Evolutionary conservation across 1,140 invertebrate species (phyloP), one percentile per base, ranked within the genome.

Genomic region (Drosophila lacertosa): DNA sequence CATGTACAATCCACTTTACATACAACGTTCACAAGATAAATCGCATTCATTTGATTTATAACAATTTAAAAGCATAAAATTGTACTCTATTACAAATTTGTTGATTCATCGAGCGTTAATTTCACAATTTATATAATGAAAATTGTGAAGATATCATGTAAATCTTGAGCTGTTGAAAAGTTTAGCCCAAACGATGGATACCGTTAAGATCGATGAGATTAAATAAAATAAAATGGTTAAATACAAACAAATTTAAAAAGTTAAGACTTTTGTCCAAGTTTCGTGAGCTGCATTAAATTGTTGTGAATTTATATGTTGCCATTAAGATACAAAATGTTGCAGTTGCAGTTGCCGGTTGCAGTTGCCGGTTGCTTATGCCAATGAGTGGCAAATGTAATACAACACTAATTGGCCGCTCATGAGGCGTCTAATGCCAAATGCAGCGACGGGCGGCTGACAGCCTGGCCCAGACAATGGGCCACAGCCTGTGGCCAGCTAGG

Each of bases 341-440:
- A 51, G 32, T 48, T 51, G 37, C 42, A 53, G 40, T 42, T 29
- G n/a, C 32, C 44, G 16, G 10, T 10, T 35, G 24, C 59, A 53
- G 40, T 42, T 29, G n/a, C 32, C 44, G 16, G 10, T 10, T 35
- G 24, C 59, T 69, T 63, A 62, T 69, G 50, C 48, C 59, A 65
- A 74, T 70, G 73, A 83, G 73, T 78, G 71, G 67, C 81, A 86
- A 86, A 86, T 84, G 81, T 84, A 84, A 84, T 84, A 70, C 77
- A 81, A 84, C 82, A 84, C 81, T 84, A 84, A 84, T 84, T 84
- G 81, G 81, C 74, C 84, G 82, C 81, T 84, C 81, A 86, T 84
- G 81, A 84, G 77, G 78, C 69, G 77, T 80, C 81, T 84, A 84
- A 84, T 84, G 77, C 77, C 82, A 63, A 86, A 59, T 74, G 78